phyloP scores from a whole-genome alignment of 2,113 vertebrate species.

The Corythoichthys haematopterus region DNA sequence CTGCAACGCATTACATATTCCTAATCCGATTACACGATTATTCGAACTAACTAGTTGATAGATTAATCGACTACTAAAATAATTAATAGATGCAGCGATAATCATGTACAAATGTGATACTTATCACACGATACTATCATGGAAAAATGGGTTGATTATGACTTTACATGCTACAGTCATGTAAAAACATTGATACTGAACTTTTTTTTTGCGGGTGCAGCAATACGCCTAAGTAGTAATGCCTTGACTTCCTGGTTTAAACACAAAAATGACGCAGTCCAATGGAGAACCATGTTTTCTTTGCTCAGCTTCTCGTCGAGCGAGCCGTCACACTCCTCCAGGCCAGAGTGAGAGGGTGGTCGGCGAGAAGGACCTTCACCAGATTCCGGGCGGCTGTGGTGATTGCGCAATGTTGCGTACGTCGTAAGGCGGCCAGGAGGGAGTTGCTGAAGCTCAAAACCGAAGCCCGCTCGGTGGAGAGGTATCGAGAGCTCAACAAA shows the following conservation, averaged over 20 bases:
- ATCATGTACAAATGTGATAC: no score
- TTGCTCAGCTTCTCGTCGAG: slow-evolving; percentile 61
- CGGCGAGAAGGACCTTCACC: slow-evolving; percentile 49
- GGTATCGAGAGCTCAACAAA: slow-evolving; percentile 71
- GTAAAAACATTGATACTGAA: no score
- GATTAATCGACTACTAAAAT: no score
- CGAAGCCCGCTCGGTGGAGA: slow-evolving; percentile 66
- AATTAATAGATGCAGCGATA: no score
- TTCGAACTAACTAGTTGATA: no score
- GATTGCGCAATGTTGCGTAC: slow-evolving; percentile 72
- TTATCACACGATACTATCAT: no score
- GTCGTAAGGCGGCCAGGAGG: slow-evolving; percentile 57
- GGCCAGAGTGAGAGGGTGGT: slow-evolving; percentile 69
- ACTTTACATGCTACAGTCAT: no score
- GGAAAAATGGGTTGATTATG: no score
- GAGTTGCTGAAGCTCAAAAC: slow-evolving; percentile 65
- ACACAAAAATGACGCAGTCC: neutral
- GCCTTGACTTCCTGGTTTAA: neutral
- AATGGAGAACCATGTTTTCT: neutral
- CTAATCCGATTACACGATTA: no score
- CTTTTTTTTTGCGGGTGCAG: no score
- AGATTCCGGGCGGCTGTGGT: slow-evolving; percentile 47
- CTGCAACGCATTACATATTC: no score
- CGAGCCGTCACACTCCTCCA: slow-evolving; percentile 62
- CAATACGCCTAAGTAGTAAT: no score